phyloP scores from a whole-genome alignment of 2,797 vertebrate species.

The Delichon dasypus region DNA sequence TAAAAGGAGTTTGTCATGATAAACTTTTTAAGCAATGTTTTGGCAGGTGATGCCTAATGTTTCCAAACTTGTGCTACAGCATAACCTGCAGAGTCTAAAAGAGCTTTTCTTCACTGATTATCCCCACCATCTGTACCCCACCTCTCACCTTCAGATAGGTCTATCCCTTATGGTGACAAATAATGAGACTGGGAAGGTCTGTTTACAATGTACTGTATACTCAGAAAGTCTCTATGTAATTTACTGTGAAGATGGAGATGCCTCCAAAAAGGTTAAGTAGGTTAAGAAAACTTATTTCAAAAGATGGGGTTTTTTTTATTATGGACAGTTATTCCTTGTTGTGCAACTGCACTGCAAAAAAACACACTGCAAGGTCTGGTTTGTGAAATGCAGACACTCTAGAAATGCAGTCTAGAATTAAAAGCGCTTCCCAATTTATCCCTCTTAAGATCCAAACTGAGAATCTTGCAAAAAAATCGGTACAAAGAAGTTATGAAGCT shows the following conservation, averaged over 20 bases:
- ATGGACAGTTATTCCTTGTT: not conserved
- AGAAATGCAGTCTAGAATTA: not conserved
- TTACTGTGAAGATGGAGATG: not conserved
- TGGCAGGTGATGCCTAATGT: not conserved
- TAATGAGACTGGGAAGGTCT: not conserved
- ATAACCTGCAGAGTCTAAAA: not conserved
- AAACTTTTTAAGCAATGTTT: not conserved
- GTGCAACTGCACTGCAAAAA: not conserved
- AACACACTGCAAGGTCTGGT: not conserved
- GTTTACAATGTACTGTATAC: not conserved
- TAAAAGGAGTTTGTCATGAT: not conserved
- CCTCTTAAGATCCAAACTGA: not conserved
- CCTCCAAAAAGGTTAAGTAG: not conserved
- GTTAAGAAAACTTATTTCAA: not conserved
- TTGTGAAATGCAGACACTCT: not conserved
- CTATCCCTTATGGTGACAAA: not conserved
- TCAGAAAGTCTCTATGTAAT: not conserved
- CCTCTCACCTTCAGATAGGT: not conserved
- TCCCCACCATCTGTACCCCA: not conserved
- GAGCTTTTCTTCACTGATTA: not conserved
- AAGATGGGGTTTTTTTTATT: not conserved
- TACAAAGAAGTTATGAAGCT: not conserved
- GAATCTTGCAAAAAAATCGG: not conserved
- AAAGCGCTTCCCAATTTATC: not conserved
- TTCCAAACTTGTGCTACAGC: not conserved